Conservation (phyloP, 2,113 vertebrate genomes). For the Myrmophylax atrothorax region DNA sequence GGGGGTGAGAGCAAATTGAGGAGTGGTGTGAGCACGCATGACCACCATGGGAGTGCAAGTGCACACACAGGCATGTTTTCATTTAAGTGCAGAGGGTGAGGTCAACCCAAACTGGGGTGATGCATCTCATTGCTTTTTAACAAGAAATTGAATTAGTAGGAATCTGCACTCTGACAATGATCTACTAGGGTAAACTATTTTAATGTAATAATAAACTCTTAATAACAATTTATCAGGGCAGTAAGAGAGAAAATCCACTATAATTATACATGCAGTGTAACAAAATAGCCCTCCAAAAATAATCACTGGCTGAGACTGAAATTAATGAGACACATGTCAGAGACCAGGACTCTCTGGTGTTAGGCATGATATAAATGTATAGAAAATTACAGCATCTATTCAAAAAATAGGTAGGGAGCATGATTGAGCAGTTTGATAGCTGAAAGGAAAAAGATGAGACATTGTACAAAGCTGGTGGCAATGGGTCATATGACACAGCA, state of each 20-base stretch:
- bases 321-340: not conserved
- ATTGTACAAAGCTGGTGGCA: not conserved
- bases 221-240: not conserved
- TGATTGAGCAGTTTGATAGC: not conserved
- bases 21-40: not conserved
- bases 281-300: not conserved
- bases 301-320: not conserved
- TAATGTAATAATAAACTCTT: not conserved
- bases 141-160: not conserved
- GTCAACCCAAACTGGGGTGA: not conserved
- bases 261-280: not conserved
- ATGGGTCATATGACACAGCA: fast-evolving
- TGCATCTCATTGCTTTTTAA: not conserved
- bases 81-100: not conserved
- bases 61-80: not conserved
- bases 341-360: not conserved
- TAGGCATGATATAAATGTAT: not conserved
- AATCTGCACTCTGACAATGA: not conserved
- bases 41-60: not conserved
- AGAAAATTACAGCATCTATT: not conserved
- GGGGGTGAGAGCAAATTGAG: not conserved
- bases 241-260: not conserved
- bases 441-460: not conserved
- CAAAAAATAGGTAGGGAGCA: not conserved
- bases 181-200: not conserved